These are phyloP conservation scores for Drosophila tripunctata DNA, from an alignment of 2,888 invertebrate genomes.

Conservation along the genomic window DNA sequence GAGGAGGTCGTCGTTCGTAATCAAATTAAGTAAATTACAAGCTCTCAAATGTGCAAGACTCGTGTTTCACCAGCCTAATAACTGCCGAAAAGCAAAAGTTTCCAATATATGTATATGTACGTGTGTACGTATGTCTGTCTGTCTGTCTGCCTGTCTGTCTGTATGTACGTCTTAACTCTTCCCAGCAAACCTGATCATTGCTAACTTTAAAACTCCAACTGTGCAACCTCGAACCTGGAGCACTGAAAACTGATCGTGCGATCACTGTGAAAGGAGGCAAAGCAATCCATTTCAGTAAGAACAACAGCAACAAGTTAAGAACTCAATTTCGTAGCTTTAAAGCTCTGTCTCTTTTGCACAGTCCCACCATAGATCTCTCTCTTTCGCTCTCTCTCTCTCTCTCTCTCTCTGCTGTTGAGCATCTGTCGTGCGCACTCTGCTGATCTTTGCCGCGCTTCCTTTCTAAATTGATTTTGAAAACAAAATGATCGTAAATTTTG, in stretches of 20 bases:
- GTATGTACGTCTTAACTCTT: too few species aligned
- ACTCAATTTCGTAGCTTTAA: constrained; percentile 66
- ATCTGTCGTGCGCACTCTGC: constrained; percentile 60
- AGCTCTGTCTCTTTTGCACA: constrained; percentile 16
- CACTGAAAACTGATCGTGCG: constrained; percentile 52
- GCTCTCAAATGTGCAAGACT: constrained; percentile 79
- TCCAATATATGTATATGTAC: too few species aligned
- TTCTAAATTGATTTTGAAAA: constrained; percentile 80
- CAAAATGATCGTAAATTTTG: constrained; percentile 81
- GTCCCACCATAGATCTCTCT: background rate
- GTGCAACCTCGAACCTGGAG: constrained; percentile 24
- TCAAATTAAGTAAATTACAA: constrained; percentile 80
- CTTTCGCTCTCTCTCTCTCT: constrained; percentile 12
- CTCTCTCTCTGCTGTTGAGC: constrained; percentile 2
- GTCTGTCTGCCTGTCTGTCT: too few species aligned
- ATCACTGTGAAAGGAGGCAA: constrained; percentile 42
- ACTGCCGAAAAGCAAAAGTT: constrained; percentile 70
- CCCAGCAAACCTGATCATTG: background rate
- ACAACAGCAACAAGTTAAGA: constrained; percentile 58
- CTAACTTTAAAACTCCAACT: background rate
- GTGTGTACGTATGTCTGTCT: too few species aligned
- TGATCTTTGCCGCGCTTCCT: constrained; percentile 80
- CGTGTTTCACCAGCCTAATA: constrained; percentile 75
- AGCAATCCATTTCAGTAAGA: constrained; percentile 12
- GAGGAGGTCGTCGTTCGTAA: constrained; percentile 61